phyloP scores from a whole-genome alignment of 2,888 invertebrate species.

The Hirtodrosophila trivittata region DNA sequence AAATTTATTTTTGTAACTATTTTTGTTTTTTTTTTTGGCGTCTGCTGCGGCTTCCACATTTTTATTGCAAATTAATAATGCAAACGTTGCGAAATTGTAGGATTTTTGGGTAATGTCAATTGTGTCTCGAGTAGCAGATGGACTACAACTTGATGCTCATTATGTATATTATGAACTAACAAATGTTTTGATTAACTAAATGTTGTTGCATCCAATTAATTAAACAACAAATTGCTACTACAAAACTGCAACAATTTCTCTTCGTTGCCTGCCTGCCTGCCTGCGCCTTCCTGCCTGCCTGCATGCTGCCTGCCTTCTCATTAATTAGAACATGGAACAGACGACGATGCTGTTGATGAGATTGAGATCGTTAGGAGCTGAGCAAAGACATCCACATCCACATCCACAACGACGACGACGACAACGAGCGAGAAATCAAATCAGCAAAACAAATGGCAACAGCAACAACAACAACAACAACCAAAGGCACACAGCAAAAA shows the following conservation, averaged over 20 bases:
- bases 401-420: slow-evolving; percentile 28
- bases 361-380: slow-evolving; percentile 59
- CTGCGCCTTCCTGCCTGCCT: slow-evolving; percentile 11
- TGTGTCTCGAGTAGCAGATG: slow-evolving; percentile 64
- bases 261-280: slow-evolving; percentile 25
- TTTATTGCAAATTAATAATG: slow-evolving; percentile 78
- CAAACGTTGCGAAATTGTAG: slow-evolving; percentile 18
- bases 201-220: slow-evolving; percentile 71
- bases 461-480: slow-evolving; percentile 33
- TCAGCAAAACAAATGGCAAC: slow-evolving; percentile 70
- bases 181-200: slow-evolving; percentile 77
- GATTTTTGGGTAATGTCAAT: slow-evolving; percentile 58
- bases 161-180: slow-evolving; percentile 54
- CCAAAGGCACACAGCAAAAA: slow-evolving; percentile 56
- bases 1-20: slow-evolving; percentile 59
- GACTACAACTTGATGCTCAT: slow-evolving; percentile 55
- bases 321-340: slow-evolving; percentile 63
- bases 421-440: slow-evolving; percentile 58
- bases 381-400: slow-evolving; percentile 47
- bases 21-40: slow-evolving; percentile 37
- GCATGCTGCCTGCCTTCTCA: slow-evolving; percentile 32
- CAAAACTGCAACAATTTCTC: slow-evolving; percentile 64
- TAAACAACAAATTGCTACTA: slow-evolving; percentile 56
- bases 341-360: slow-evolving; percentile 43
- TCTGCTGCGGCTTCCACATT: slow-evolving; percentile 65